Evolutionary conservation across 1,140 invertebrate species (phyloP).

Genomic region (Nasonia vitripennis): DNA sequence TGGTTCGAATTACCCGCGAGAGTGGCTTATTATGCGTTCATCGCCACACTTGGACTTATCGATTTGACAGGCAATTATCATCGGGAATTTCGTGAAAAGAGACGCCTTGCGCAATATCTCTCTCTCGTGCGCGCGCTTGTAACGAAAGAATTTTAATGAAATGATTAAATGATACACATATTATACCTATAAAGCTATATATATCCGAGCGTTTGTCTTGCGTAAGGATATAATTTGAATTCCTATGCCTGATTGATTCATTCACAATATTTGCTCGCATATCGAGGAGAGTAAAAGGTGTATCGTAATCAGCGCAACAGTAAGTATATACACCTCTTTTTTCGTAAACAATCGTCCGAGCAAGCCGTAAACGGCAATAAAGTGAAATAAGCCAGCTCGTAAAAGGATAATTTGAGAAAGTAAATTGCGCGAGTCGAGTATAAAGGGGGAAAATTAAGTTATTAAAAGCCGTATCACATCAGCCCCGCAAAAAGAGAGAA

Average conservation of each 20-base stretch:
- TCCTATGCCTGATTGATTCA: not conserved
- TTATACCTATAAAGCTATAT: too few relatives aligned
- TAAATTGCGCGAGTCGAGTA: not conserved
- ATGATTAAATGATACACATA: not conserved
- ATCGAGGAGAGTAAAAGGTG: too few relatives aligned
- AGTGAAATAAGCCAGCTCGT: not conserved
- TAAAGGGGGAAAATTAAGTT: not conserved
- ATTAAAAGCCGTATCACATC: not conserved
- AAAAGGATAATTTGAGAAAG: slow-evolving; percentile 6
- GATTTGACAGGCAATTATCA: slow-evolving; percentile 3
- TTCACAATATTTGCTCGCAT: too few relatives aligned
- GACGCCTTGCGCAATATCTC: not conserved
- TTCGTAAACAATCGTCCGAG: not conserved
- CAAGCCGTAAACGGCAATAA: not conserved
- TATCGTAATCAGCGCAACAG: not conserved
- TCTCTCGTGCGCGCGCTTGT: too few relatives aligned
- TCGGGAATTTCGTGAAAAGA: not conserved
- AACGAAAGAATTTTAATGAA: not conserved
- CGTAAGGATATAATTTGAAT: slow-evolving; percentile 1
- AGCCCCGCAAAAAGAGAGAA: not conserved
- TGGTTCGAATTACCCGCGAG: slow-evolving; percentile 7
- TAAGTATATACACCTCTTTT: not conserved
- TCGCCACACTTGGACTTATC: not conserved
- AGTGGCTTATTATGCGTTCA: slow-evolving; percentile 18
- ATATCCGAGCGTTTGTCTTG: too few relatives aligned